A percentile compares a stretch with the other conserved stretches of the same genome.
Conservation (phyloP, 2,113 vertebrate species). For the Leptodactylus fuscus region DNA sequence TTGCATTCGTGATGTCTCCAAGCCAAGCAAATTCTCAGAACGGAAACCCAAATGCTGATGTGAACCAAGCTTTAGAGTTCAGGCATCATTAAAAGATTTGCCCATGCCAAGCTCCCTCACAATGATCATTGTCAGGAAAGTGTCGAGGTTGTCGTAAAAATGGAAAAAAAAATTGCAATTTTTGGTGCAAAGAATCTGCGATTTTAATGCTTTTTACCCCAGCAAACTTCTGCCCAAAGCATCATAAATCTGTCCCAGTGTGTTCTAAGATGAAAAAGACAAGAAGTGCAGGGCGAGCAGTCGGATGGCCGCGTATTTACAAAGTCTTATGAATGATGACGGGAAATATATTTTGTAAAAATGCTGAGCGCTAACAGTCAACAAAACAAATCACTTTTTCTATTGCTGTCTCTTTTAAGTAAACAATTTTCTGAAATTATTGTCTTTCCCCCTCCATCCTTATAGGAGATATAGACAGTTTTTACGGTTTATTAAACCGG, state of each 20-base stretch:
- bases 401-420: slow-evolving; percentile 38
- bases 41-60: too few relatives aligned
- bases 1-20: too few relatives aligned
- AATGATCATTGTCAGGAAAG: too few relatives aligned
- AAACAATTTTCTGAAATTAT: slow-evolving; percentile 38
- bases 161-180: too few relatives aligned
- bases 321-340: slow-evolving; percentile 27
- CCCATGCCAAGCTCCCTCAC: too few relatives aligned
- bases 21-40: too few relatives aligned
- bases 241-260: background rate
- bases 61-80: too few relatives aligned
- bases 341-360: background rate
- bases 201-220: too few relatives aligned
- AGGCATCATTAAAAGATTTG: too few relatives aligned
- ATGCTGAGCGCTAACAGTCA: background rate
- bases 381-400: slow-evolving; percentile 27
- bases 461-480: slow-evolving; percentile 7
- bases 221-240: too few relatives aligned
- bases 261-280: background rate
- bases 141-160: too few relatives aligned
- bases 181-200: too few relatives aligned
- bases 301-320: background rate
- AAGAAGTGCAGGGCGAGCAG: background rate
- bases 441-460: slow-evolving; percentile 21
- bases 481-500: slow-evolving; percentile 54